Evolutionary conservation across 92 coral and sea anemone species (phyloP).

Genomic region (Zoanthus sansibaricus): DNA sequence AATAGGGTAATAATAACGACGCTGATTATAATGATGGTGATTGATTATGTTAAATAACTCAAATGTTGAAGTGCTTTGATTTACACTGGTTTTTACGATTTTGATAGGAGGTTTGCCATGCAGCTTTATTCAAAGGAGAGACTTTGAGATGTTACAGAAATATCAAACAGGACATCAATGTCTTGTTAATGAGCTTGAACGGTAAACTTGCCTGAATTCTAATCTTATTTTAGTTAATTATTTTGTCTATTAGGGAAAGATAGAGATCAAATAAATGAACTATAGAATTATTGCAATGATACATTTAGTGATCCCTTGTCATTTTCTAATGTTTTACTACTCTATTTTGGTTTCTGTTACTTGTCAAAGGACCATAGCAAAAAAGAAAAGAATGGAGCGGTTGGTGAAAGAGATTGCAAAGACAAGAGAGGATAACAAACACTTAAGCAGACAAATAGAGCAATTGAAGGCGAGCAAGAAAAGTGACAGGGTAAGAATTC

Average conservation of each 20-base stretch:
- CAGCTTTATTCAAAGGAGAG: conserved; percentile 5
- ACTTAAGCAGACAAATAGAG: conserved; percentile 13
- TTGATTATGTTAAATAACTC: not conserved
- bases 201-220: not conserved
- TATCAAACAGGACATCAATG: not conserved
- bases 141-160: not conserved
- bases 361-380: conserved; percentile 15
- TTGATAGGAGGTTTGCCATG: conserved; percentile 1
- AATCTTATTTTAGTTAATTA: no score
- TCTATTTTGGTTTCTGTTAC: not conserved
- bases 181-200: conserved; percentile 24
- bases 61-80: not conserved
- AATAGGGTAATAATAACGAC: no score
- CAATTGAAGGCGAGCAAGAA: not conserved
- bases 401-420: conserved; percentile 28
- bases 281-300: no score
- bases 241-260: no score
- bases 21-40: not conserved
- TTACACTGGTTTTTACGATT: not conserved
- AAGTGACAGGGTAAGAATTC: not conserved
- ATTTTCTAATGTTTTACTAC: not conserved
- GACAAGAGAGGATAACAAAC: conserved; percentile 11
- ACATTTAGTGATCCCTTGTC: no score
- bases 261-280: no score
- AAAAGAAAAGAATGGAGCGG: conserved; percentile 26